Conservation (phyloP, 2,113 vertebrate genomes). For the Chionomys nivalis region DNA sequence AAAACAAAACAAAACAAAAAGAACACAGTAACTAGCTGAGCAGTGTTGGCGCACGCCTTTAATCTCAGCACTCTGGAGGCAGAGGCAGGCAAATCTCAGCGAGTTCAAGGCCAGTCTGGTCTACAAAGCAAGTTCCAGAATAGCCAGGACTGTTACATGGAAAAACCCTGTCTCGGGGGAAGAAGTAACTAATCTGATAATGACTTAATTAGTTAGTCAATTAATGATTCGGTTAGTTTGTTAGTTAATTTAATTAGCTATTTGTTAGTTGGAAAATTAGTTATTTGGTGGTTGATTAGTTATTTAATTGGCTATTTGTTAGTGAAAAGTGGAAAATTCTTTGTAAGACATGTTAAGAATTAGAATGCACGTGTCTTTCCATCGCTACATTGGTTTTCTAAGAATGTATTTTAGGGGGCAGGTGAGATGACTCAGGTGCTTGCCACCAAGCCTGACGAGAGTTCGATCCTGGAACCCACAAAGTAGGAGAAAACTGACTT, state of each 20-base stretch:
- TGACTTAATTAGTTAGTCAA: background rate
- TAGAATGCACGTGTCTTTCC: background rate
- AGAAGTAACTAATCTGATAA: background rate
- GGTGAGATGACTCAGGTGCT: background rate
- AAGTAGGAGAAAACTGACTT: background rate
- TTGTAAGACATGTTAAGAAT: background rate
- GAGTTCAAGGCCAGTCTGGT: too few species aligned
- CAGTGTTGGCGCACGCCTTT: too few species aligned
- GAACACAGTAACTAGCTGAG: background rate
- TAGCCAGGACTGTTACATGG: too few species aligned
- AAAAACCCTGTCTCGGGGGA: too few species aligned
- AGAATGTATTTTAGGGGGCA: background rate
- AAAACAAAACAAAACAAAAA: background rate
- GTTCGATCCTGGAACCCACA: too few species aligned
- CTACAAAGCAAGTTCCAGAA: too few species aligned
- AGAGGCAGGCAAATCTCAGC: too few species aligned
- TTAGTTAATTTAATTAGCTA: background rate
- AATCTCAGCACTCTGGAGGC: too few species aligned
- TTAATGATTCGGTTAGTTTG: background rate
- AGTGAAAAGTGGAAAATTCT: background rate
- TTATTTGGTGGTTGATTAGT: background rate
- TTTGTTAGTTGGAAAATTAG: background rate
- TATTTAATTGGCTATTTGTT: background rate
- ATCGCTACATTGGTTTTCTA: background rate
- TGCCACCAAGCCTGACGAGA: background rate